Base-by-base conservation (phyloP, 2,888 invertebrate genomes). In the Troglohyphantes excavatus region DNA sequence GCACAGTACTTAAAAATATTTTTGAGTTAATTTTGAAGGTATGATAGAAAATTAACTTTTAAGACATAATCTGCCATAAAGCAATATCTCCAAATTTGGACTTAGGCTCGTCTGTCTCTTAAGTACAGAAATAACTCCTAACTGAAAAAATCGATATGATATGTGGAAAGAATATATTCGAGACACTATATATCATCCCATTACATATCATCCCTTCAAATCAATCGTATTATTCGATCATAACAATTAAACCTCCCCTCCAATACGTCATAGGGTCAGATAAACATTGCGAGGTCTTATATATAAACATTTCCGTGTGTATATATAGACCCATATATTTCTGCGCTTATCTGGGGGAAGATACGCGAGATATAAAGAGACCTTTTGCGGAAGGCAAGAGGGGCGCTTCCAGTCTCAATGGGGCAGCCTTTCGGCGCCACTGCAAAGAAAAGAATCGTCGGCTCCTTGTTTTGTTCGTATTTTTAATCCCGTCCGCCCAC, bases 351-450 rank as follows among this genome's bases (percentile, higher is more conserved):
- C 67, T 65, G 21, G n/a, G 33, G 63, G 53, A 21, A 21, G 70
- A 67, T 67, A 67, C 29, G 39, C 68, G 13, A 46, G 72, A 72
- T 72, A 26, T 21, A 68, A 70, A 23, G 43, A 17, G 72, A 46
- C 59, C 43, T 72, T 70, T 53, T 70, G 29, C 61, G 65, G 75
- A 67, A 75, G 63, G 84, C 39, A 65, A 29, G 61, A 21, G 27
- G 85, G 85, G 76, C 68, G 61, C 70, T 65, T 67, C 67, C 21
- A 33, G 75, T 75, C 78, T 67, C 53, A 68, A 82, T 70, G 65
- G 86, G 86, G 76, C 88, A 82, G 67, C 81, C 73, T 73, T 26
- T 39, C 82, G 88, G 88, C 88, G 88, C 88, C 88, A 68, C 63
- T 29, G 65, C n/a, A n/a, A n/a, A n/a, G n/a, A n/a, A 23, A 63